These are phyloP conservation scores for Mergus octosetaceus DNA, from an alignment of 2,797 vertebrate genomes.

Conservation along the genomic window DNA sequence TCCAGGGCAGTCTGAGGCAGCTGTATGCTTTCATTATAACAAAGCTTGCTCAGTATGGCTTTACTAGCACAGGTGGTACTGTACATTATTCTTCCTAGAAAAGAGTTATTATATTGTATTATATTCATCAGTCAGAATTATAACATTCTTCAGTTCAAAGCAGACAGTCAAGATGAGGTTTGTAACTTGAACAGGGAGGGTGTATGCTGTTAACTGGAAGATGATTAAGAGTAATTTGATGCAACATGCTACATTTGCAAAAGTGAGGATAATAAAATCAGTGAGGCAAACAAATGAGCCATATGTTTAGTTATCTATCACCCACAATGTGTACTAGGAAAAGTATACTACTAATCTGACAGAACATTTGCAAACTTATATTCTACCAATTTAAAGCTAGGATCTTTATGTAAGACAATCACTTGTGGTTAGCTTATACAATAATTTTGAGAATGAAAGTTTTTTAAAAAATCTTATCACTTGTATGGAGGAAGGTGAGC, in stretches of 20 bases:
- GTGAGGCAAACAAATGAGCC: conserved; percentile 27
- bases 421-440: not conserved
- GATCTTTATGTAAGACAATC: not conserved
- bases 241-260: conserved; percentile 18
- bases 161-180: not conserved
- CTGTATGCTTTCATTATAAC: conserved; percentile 11
- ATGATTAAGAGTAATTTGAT: conserved; percentile 24
- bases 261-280: conserved; percentile 55
- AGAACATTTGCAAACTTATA: not conserved
- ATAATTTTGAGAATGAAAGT: not conserved
- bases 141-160: conserved; percentile 30
- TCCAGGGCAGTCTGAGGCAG: not conserved
- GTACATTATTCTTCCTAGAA: conserved; percentile 8
- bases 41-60: not conserved
- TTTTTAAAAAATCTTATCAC: not conserved
- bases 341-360: not conserved
- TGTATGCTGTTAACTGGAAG: conserved; percentile 8
- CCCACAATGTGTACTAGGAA: not conserved
- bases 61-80: conserved; percentile 21
- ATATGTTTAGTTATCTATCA: conserved; percentile 34
- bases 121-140: not conserved
- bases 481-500: not conserved
- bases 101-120: conserved; percentile 17
- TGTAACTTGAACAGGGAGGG: not conserved
- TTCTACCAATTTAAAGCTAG: not conserved